These are phyloP conservation scores for Polyommatus icarus DNA, from an alignment of 2,888 invertebrate species.

Conservation along the genomic window DNA sequence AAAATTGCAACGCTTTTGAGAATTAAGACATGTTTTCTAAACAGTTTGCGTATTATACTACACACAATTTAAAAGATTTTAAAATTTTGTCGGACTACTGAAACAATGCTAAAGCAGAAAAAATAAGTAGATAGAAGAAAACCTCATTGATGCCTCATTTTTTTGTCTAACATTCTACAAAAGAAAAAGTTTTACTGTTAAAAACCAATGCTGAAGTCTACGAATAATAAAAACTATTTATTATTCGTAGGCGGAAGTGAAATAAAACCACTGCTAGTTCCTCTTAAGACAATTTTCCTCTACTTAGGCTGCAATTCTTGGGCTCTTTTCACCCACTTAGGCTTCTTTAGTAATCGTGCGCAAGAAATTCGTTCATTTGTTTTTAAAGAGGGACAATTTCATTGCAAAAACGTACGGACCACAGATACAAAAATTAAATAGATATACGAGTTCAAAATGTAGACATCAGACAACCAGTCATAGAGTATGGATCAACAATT, in stretches of 20 bases:
- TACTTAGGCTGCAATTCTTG: neutral
- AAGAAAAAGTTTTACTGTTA: neutral
- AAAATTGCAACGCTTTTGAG: neutral
- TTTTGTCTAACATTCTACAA: too few species aligned
- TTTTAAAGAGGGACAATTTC: neutral
- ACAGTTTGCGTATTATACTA: neutral
- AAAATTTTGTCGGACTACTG: too few species aligned
- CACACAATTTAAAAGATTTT: too few species aligned
- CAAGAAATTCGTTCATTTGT: constrained; percentile 15
- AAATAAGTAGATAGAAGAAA: too few species aligned
- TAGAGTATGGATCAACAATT: too few species aligned
- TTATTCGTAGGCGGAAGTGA: too few species aligned
- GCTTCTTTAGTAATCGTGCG: constrained; percentile 2
- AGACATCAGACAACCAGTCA: too few species aligned
- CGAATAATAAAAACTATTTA: too few species aligned
- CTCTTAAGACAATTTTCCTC: neutral
- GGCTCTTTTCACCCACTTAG: constrained; percentile 18
- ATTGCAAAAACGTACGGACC: neutral
- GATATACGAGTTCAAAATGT: neutral
- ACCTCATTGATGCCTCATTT: too few species aligned
- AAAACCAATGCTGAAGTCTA: neutral
- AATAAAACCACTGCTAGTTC: neutral
- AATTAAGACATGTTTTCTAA: neutral
- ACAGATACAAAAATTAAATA: neutral
- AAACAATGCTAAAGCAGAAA: too few species aligned